A percentile compares a stretch with the other conserved stretches of the same genome.
phyloP scores from a whole-genome alignment of 2,888 invertebrate genomes.

The Caradrina kadenii region DNA sequence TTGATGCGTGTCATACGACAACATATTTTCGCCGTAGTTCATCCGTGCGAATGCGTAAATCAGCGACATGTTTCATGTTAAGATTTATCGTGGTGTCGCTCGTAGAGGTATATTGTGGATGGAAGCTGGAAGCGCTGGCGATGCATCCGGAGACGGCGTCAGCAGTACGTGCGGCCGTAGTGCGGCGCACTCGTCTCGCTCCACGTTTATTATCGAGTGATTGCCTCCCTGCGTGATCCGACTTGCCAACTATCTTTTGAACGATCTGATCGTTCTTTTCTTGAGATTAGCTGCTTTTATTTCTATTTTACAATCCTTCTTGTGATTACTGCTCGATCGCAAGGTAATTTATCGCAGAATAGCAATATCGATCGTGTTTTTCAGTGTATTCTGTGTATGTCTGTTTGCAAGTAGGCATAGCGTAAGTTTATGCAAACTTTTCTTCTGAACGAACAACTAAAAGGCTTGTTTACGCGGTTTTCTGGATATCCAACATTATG shows the following conservation, averaged over 20 bases:
- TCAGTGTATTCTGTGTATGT: background rate
- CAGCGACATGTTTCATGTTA: slow-evolving; percentile 61
- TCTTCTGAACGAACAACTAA: slow-evolving; percentile 46
- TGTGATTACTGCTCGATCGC: slow-evolving; percentile 61
- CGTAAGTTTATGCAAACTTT: slow-evolving; percentile 45
- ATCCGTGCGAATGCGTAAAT: slow-evolving; percentile 20
- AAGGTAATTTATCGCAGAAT: slow-evolving; percentile 37
- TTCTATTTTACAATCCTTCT: slow-evolving; percentile 76
- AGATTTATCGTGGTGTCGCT: slow-evolving; percentile 68
- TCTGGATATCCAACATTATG: slow-evolving; percentile 68
- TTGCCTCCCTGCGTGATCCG: slow-evolving; percentile 88
- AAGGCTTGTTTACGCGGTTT: slow-evolving; percentile 65
- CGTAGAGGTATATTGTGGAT: slow-evolving; percentile 67
- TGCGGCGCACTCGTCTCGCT: slow-evolving; percentile 81
- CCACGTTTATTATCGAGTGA: slow-evolving; percentile 89
- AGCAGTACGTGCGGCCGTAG: slow-evolving; percentile 83
- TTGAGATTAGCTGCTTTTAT: slow-evolving; percentile 81
- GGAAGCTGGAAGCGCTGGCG: slow-evolving; percentile 70
- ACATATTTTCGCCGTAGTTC: slow-evolving; percentile 16
- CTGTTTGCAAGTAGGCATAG: background rate
- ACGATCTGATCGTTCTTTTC: slow-evolving; percentile 77
- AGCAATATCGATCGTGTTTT: slow-evolving; percentile 31
- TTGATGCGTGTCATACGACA: slow-evolving; percentile 15
- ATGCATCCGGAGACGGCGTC: slow-evolving; percentile 79
- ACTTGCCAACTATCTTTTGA: slow-evolving; percentile 84